Conservation (phyloP, 2,797 vertebrate genomes). For the Pteropus rufus region DNA sequence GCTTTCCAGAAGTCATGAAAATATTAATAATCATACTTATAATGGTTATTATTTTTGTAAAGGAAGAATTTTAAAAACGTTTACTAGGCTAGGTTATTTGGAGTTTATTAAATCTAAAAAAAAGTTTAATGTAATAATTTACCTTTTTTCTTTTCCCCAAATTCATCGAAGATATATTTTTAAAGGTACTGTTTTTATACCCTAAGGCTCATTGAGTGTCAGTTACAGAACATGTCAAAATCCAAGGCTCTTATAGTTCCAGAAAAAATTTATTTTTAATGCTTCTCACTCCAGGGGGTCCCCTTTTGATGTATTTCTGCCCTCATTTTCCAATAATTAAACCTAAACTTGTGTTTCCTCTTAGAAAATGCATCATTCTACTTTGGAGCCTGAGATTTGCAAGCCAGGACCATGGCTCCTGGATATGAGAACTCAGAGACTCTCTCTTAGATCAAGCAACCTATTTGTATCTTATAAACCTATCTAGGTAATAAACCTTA, state of each 20-base stretch:
- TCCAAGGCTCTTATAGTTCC: neutral
- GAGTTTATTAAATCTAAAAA: slow-evolving; percentile 38
- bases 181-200: neutral
- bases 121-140: neutral
- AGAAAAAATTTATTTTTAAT: slow-evolving; percentile 57
- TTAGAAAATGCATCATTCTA: neutral
- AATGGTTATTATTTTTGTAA: neutral
- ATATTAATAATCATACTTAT: slow-evolving; percentile 3
- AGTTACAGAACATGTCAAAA: slow-evolving; percentile 43
- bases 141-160: neutral
- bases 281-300: slow-evolving; percentile 36
- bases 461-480: neutral
- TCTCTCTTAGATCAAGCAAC: neutral
- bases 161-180: neutral
- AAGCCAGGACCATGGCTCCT: neutral
- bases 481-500: neutral
- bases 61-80: slow-evolving; percentile 22
- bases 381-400: slow-evolving; percentile 12
- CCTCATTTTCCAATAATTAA: slow-evolving; percentile 50
- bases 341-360: slow-evolving; percentile 40
- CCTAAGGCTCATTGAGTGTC: neutral
- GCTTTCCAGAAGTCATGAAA: neutral
- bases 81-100: neutral
- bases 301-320: slow-evolving; percentile 63
- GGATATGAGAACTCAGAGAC: neutral